phyloP scores from a whole-genome alignment of 2,797 vertebrate genomes.

The Tachyglossus aculeatus region DNA sequence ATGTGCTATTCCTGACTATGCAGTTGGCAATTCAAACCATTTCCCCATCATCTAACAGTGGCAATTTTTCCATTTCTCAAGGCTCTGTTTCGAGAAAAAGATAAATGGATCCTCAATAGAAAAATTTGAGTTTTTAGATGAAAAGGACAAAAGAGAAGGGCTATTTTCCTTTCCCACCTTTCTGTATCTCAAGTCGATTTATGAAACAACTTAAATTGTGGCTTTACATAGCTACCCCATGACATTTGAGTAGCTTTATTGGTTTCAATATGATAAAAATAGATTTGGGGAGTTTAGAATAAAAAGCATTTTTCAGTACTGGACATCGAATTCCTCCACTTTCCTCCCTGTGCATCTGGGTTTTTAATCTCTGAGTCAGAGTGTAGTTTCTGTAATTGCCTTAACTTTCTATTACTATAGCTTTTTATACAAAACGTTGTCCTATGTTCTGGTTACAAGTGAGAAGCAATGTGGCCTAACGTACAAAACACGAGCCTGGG shows the following conservation, averaged over 20 bases:
- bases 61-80: conserved; percentile 4
- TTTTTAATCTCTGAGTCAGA: conserved; percentile 2
- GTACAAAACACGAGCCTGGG: no score
- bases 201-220: neutral
- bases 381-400: neutral
- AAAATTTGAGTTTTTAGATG: neutral
- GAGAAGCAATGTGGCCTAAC: neutral
- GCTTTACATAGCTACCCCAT: neutral
- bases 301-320: neutral
- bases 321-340: no score
- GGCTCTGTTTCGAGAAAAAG: neutral
- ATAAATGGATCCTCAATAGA: neutral
- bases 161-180: neutral
- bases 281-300: neutral
- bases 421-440: neutral
- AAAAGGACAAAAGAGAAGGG: conserved; percentile 1
- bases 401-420: neutral
- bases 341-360: neutral
- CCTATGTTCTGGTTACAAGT: neutral
- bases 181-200: neutral
- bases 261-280: neutral
- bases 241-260: conserved; percentile 13
- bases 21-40: conserved; percentile 16
- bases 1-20: conserved; percentile 25
- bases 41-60: conserved; percentile 13